These are phyloP conservation scores for Platerodrilus igneus DNA, from an alignment of 2,888 invertebrate species.

Conservation along the genomic window DNA sequence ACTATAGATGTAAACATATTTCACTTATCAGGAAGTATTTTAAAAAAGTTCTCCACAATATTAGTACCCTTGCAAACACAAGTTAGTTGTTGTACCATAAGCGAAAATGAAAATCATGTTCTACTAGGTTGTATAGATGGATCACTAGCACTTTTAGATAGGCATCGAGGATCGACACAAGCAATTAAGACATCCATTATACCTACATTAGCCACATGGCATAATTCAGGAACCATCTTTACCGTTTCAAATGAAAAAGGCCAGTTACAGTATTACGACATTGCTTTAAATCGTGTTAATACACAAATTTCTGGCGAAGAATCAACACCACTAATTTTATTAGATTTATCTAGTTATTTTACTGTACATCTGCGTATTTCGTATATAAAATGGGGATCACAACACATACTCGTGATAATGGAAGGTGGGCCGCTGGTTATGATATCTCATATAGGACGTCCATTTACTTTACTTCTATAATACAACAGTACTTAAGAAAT, in stretches of 20 bases:
- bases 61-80: constrained; percentile 68
- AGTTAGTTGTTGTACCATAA: constrained; percentile 62
- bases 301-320: constrained; percentile 66
- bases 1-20: constrained; percentile 66
- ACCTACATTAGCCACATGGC: constrained; percentile 67
- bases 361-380: constrained; percentile 41
- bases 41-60: constrained; percentile 62
- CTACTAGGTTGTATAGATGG: constrained; percentile 82
- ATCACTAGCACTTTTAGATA: constrained; percentile 74
- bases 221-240: constrained; percentile 63
- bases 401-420: constrained; percentile 53
- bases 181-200: constrained; percentile 77
- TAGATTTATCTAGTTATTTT: constrained; percentile 63
- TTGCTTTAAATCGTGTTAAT: constrained; percentile 62
- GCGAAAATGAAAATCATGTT: constrained; percentile 66
- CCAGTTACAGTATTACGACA: constrained; percentile 71
- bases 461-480: constrained; percentile 35
- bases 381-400: constrained; percentile 41
- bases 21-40: constrained; percentile 56
- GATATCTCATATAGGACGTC: constrained; percentile 38
- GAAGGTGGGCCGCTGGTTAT: constrained; percentile 58
- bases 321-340: constrained; percentile 55
- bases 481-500: constrained; percentile 58
- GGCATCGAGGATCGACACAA: constrained; percentile 67
- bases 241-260: constrained; percentile 66